Conservation (phyloP, 23 tunicate genomes). For the Styela plicata region DNA sequence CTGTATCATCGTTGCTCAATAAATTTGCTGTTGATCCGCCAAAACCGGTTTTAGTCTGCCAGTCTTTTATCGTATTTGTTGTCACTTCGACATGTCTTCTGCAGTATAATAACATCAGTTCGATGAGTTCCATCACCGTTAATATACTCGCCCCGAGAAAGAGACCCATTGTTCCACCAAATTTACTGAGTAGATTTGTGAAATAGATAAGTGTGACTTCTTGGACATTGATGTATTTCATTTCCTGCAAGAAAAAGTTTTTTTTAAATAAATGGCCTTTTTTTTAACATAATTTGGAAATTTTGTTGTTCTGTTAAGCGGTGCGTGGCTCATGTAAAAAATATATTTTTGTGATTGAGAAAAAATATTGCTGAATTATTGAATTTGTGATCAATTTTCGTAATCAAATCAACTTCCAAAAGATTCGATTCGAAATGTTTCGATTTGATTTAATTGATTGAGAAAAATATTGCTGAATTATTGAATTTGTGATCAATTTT, state of each 20-base stretch:
- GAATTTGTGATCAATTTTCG: no score
- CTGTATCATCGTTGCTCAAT: not conserved
- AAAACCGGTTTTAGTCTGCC: not conserved
- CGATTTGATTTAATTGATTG: no score
- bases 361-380: no score
- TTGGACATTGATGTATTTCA: not conserved
- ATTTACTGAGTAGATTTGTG: not conserved
- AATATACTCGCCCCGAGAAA: not conserved
- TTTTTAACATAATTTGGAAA: no score
- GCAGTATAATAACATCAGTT: not conserved
- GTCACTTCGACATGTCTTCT: not conserved
- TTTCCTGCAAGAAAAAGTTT: not conserved
- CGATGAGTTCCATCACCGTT: not conserved
- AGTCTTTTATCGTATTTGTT: conserved; percentile 2
- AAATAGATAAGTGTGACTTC: not conserved
- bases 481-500: no score
- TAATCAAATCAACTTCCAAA: no score
- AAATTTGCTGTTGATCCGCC: not conserved
- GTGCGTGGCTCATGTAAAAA: no score
- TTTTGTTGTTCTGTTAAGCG: no score
- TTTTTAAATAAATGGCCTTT: no score
- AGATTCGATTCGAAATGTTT: no score
- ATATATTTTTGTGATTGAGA: no score
- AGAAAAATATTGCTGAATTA: no score
- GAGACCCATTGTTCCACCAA: not conserved